Evolutionary conservation across 30 jellyfish, hydroid and myxozoan species (phyloP).

Genomic region (Aurelia sp.): DNA sequence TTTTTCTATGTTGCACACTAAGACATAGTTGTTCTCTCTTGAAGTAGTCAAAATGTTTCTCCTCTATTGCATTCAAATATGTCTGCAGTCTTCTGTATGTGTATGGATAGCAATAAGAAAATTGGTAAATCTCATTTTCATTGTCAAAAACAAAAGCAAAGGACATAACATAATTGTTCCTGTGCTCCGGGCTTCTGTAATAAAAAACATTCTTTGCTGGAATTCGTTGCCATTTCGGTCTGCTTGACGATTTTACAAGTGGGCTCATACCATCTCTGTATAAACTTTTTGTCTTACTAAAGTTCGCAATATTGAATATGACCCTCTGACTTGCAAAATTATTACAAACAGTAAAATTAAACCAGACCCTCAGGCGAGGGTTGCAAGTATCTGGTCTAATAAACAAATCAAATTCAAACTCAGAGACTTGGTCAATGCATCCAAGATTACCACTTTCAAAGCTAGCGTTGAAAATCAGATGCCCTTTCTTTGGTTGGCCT

Average conservation of each 20-base stretch:
- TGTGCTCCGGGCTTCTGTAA: constrained; percentile 91
- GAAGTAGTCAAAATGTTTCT: constrained; percentile 51
- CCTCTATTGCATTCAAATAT: constrained; percentile 68
- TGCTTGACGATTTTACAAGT: constrained; percentile 85
- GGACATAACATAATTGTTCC: constrained; percentile 90
- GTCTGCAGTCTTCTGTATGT: constrained; percentile 83
- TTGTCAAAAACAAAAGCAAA: constrained; percentile 95
- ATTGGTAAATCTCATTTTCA: constrained; percentile 85
- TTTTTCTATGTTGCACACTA: constrained; percentile 89
- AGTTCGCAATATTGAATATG: constrained; percentile 84
- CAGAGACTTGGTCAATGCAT: constrained; percentile 87
- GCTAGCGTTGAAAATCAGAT: constrained; percentile 80
- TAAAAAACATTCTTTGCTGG: constrained; percentile 94
- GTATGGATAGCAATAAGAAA: constrained; percentile 91
- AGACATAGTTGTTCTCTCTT: constrained; percentile 80
- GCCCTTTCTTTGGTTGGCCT: constrained; percentile 73
- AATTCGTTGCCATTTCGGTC: constrained; percentile 92
- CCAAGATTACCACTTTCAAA: constrained; percentile 96
- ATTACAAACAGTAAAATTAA: constrained; percentile 87
- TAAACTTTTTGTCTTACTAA: constrained; percentile 90
- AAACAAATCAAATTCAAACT: constrained; percentile 88
- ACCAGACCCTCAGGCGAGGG: constrained; percentile 91
- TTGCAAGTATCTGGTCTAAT: constrained; percentile 97
- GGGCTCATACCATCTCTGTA: constrained; percentile 98
- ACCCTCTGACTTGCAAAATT: constrained; percentile 81